Evolutionary conservation across 2,113 vertebrate genomes (phyloP).

Genomic region (Urocitellus parryii): DNA sequence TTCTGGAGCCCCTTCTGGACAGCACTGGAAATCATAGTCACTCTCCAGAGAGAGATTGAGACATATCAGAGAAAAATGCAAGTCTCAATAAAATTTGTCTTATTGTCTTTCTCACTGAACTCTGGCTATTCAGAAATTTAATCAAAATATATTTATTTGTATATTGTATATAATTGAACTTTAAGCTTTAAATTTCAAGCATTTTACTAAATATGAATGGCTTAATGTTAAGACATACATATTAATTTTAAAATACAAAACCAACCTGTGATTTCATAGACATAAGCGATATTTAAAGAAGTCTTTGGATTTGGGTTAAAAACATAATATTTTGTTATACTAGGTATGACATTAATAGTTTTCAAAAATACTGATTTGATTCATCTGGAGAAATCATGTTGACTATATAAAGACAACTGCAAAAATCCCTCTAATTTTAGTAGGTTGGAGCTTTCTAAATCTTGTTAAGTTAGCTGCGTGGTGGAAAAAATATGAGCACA

Average conservation of each 20-base stretch:
- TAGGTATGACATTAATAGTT: not conserved
- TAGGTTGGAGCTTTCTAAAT: not conserved
- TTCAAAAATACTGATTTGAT: not conserved
- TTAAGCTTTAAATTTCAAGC: not conserved
- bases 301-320: not conserved
- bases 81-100: not conserved
- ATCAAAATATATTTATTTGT: not conserved
- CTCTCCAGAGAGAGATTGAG: not conserved
- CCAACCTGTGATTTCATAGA: not conserved
- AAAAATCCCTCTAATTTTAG: not conserved
- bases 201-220: not conserved
- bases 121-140: not conserved
- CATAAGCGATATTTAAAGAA: not conserved
- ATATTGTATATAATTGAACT: not conserved
- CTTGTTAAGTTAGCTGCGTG: not conserved
- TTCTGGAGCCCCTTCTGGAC: fast-evolving
- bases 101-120: not conserved
- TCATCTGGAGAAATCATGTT: not conserved
- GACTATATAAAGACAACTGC: not conserved
- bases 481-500: not conserved
- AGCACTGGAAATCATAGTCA: not conserved
- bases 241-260: not conserved
- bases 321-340: not conserved
- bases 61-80: not conserved
- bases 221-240: not conserved